A percentile compares a stretch with the other conserved stretches of the same genome.
These are phyloP conservation scores for Byasa hedistus DNA, from an alignment of 2,888 invertebrate genomes.

Conservation along the genomic window DNA sequence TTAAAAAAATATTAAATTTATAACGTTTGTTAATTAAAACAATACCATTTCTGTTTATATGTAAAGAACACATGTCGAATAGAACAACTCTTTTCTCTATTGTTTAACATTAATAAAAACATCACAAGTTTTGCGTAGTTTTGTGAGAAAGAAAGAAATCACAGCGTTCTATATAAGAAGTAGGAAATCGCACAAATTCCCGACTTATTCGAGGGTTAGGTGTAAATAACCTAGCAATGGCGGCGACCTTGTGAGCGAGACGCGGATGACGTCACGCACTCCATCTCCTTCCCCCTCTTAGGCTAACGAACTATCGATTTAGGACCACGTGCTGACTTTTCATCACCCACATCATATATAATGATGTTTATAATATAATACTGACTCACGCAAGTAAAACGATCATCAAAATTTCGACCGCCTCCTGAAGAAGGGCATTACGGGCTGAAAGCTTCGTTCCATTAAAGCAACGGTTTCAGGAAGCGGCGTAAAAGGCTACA, in stretches of 20 bases:
- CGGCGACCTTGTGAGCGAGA: slow-evolving; percentile 47
- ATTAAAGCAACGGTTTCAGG: slow-evolving; percentile 5
- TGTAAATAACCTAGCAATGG: slow-evolving; percentile 49
- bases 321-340: slow-evolving; percentile 47
- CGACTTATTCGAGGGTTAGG: slow-evolving; percentile 36
- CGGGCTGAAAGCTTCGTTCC: slow-evolving; percentile 4
- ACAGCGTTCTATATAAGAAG: background rate
- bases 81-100: too few relatives aligned
- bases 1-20: too few relatives aligned
- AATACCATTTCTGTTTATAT: too few relatives aligned
- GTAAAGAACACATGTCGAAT: too few relatives aligned
- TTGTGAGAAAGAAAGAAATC: background rate
- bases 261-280: slow-evolving; percentile 36
- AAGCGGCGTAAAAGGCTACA: background rate
- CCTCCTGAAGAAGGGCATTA: slow-evolving; percentile 10
- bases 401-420: slow-evolving; percentile 17
- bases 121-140: background rate
- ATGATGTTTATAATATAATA: slow-evolving; percentile 18
- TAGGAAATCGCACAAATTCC: slow-evolving; percentile 26
- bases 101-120: too few relatives aligned
- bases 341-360: slow-evolving; percentile 25
- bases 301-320: slow-evolving; percentile 51
- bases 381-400: slow-evolving; percentile 19
- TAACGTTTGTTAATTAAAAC: too few relatives aligned
- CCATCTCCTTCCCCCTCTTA: slow-evolving; percentile 33